Base-by-base conservation (phyloP, 2,797 vertebrate species). In the Zenarchopterus dispar region DNA sequence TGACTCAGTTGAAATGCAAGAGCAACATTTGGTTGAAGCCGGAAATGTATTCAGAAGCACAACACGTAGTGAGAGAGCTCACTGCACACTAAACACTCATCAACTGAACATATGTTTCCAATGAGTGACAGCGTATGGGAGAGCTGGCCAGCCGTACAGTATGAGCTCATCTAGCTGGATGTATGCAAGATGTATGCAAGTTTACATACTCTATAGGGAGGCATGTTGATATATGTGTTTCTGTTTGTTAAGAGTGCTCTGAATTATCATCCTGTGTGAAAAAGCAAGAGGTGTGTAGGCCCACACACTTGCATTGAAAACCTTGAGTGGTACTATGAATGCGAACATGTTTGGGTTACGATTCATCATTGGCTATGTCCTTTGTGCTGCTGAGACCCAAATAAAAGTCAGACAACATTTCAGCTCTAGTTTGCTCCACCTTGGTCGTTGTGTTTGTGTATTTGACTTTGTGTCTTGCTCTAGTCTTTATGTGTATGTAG, bases 41-140 rank as follows among this genome's bases (percentile, higher is more conserved):
- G 85, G 90, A 91, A 90, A 91, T 88, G 75, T 91, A 88, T 91
- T 90, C 86, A 87, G 89, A 91, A 90, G 90, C 83, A 69, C 72
- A 70, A 82, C 87, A 88, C 84, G 73, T 85, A 87, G 69, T 19
- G 70, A 71, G 75, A 76, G 61, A 70, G 65, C 64, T 41, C 48
- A 2, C 57, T 77, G 70, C 79, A 73, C 67, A 61, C 68, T 36
- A 56, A 69, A 70, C 56, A 70, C 81, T 70, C 60, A 68, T 17
- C 11, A 53, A 56, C 23, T 2, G 4, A 67, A 85, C 91, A 92
- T 91, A 83, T 93, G 90, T 89, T 92, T 91, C 78, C 69, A 90
- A 91, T 93, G 77, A 84, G 84, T 57, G 24, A 59, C 23, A 13
- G 56, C 62, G 72, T 77, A 75, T 56, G 70, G 44, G 70, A 84